Conservation (phyloP, 2,797 vertebrate species). For the Myripristis murdjan region DNA sequence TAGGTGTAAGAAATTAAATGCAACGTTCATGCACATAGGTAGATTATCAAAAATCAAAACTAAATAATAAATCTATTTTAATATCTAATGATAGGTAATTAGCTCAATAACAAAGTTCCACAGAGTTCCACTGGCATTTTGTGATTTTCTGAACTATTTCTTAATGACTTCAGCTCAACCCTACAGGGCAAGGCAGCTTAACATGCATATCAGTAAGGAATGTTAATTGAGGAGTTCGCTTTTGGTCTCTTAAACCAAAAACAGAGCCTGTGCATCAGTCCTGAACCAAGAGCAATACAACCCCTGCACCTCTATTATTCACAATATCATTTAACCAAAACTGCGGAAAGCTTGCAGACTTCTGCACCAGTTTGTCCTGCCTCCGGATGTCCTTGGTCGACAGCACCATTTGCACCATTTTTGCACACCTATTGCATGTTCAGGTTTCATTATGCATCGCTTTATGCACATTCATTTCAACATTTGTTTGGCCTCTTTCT, state of each 20-base stretch:
- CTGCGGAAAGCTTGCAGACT: neutral
- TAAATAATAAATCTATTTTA: neutral
- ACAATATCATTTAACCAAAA: constrained; percentile 15
- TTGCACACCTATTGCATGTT: neutral
- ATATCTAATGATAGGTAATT: neutral
- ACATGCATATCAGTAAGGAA: constrained; percentile 45
- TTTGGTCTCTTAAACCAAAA: constrained; percentile 33
- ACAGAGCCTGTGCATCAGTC: constrained; percentile 21
- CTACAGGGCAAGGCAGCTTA: constrained; percentile 3
- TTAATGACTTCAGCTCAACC: neutral
- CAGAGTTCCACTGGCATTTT: neutral
- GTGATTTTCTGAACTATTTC: neutral
- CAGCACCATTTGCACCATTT: neutral
- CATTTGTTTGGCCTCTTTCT: neutral
- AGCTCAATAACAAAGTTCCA: neutral
- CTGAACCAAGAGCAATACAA: constrained; percentile 13
- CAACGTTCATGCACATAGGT: neutral
- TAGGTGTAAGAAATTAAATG: neutral
- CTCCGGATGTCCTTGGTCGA: neutral
- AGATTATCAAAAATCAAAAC: neutral
- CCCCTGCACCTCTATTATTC: constrained; percentile 1
- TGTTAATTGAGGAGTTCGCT: constrained; percentile 43
- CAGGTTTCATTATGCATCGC: neutral
- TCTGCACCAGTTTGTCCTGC: neutral
- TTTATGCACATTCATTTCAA: neutral